Evolutionary conservation across 2,888 invertebrate genomes (phyloP), one percentile per base, ranked within the genome.

Genomic region (Eupithecia tripunctaria): DNA sequence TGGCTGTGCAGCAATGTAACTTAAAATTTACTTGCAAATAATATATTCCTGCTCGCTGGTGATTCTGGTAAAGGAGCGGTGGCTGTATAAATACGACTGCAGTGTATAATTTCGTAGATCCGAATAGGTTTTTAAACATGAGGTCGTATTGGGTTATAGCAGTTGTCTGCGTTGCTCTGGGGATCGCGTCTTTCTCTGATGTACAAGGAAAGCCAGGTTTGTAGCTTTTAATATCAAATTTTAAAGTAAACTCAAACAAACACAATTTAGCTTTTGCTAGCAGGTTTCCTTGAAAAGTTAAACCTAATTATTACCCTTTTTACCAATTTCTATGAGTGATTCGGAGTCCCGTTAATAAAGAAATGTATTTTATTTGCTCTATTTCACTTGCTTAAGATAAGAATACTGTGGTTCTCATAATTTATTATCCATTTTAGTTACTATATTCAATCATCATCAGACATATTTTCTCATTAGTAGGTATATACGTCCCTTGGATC

Each of bases 71-170:
- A 29, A 38, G 41, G 47, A 63, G 47, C 43, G 76, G 79, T 78
- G 78, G 36, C 77, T 79, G 82, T 89, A 88, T 89, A 89, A 86
- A 88, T 87, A 85, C 80, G 77, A 68, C 81, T 80, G 74, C 78
- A 79, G 74, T 76, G 76, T 76, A 74, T 80, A 81, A 75, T 78
- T 80, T 74, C 67, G 68, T 83, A 88, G 78, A 86, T 74, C 82
- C 77, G 74, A 76, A 76, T 77, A 76, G 75, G 75, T 76, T 81
- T n/a, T 80, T 77, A 81, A 83, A 76, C 80, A 90, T 90, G 91
- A 89, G 83, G 82, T 79, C 80, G 76, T 84, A 78, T 76, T 76
- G 88, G 62, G 74, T 87, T 76, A 73, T 87, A 66, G 79, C 80
- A 67, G 59, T 86, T 70, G 71, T 87, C 72, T 79, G 86, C 41